Base-by-base conservation (phyloP, 2,113 vertebrate species). In the Semicossyphus pulcher region DNA sequence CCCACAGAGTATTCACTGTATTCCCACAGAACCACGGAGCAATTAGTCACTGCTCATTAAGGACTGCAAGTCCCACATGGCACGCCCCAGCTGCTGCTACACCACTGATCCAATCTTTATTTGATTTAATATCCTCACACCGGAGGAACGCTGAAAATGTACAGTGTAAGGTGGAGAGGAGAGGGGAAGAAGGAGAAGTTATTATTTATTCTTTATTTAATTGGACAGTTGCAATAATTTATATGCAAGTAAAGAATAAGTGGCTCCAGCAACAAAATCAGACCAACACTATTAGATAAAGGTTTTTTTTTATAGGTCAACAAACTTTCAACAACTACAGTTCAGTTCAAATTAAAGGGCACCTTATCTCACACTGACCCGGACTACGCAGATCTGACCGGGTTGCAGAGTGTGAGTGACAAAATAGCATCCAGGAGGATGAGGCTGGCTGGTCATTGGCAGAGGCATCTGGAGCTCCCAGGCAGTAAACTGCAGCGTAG, bases 1-100 rank as follows among this genome's bases (percentile, higher is more conserved):
- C 85, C 77, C 63, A 28, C 6, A 32, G 78, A 82, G 80, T 42
- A 76, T 71, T 67, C 23, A 23, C 37, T 57, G 42, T 72, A 79
- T 75, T 81, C 76, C 79, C 70, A 62, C 48, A 53, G 69, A 78
- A 62, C 64, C 51, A 29, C 20, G 31, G 54, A 78, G 82, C 71
- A 86, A 89, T 90, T 91, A 87, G 86, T 91, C 83, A 84, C 75
- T 52, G 36, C 86, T 88, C 67, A 74, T 84, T 91, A 90, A 89
- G 78, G 87, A 88, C 80, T 86, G 39, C 52, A 49, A 66, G 70
- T 79, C 85, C 80, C 88, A 73, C 42, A 34, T 73, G 82, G 76
- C 72, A 23, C 20, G 44, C 49, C 75, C 49, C 69, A 72, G 69
- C 70, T 80, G 62, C 70, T 20, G 49, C 56, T 62, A 20, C 23